Evolutionary conservation across 1,140 invertebrate genomes (phyloP), one percentile per base, ranked within the genome.

Genomic region (Metaphire vulgaris): DNA sequence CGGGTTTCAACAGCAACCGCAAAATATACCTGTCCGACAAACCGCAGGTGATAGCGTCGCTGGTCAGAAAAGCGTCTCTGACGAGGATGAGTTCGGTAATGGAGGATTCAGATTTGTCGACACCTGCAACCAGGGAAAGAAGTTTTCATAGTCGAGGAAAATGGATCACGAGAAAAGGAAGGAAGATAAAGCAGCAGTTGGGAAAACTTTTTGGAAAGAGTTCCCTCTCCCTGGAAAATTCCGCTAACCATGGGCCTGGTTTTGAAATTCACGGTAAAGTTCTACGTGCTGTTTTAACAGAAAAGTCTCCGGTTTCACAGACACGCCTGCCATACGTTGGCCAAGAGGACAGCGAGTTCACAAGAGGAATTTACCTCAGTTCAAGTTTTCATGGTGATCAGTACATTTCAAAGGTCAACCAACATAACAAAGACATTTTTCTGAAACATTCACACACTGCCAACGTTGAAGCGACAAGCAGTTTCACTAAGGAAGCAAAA

Each of bases 21-120:
- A 56, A 56, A 56, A 56, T 56, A 56, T 56, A 56, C 41, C 41
- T 56, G 41, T 56, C 41, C 21, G 41, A 56, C 41, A 56, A 56
- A 56, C 41, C 41, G 21, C 41, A 56, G 41, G 41, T 56, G 41
- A 21, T 56, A 56, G 41, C 41, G 6, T 6, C 41, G 6, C 41
- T 56, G 41, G 41, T 56, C 21, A 56, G 41, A 21, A 56, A 56
- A 56, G 41, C 6, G 6, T 56, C 41, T 56, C 21, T 56, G 41
- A 56, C 41, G 21, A 56, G 41, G 21, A 6, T 56, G 6, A 56
- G 6, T 56, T 56, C 41, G 21, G 21, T 56, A 12, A 6, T 56
- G 6, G 6, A 56, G 21, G 21, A 21, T 56, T 56, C 41, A 12
- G 41, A 56, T 21, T 56, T 56, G 41, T 56, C 21, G 41, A 21